Evolutionary conservation across 2,888 invertebrate species (phyloP).

Genomic region (Seladonia tumulorum): DNA sequence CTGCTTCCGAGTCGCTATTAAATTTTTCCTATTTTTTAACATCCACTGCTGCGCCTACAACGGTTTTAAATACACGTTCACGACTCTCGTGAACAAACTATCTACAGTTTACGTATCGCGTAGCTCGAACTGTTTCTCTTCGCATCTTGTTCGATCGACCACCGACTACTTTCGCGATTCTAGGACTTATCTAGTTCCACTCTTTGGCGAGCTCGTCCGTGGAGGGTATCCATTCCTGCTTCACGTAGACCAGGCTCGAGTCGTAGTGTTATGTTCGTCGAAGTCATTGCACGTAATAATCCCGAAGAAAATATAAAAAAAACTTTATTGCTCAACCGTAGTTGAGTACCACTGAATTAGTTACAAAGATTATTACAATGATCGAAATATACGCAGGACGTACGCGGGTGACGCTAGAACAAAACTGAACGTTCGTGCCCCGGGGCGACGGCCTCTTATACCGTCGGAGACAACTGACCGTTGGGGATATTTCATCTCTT

Average conservation of each 20-base stretch:
- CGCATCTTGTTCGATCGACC: background rate
- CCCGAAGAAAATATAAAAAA: no score
- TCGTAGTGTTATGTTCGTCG: conserved; percentile 77
- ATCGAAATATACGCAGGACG: no score
- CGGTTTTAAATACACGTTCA: conserved; percentile 24
- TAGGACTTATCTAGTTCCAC: conserved; percentile 74
- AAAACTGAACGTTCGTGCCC: no score
- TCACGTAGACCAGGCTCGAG: conserved; percentile 80
- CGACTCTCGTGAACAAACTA: conserved; percentile 17
- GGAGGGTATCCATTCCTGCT: conserved; percentile 81
- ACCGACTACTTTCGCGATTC: conserved; percentile 30
- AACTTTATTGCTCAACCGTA: no score
- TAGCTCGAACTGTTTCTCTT: conserved; percentile 10
- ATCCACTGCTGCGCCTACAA: conserved; percentile 23
- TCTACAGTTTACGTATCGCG: conserved; percentile 29
- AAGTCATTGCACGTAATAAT: no score
- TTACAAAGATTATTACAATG: no score
- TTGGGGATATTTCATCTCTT: no score
- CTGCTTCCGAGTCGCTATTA: conserved; percentile 21
- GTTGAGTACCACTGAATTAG: no score
- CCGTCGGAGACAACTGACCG: no score
- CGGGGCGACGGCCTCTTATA: no score
- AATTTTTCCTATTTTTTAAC: conserved; percentile 34
- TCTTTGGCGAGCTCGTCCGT: conserved; percentile 80
- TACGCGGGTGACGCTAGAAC: no score